Percentiles rank a stretch among this genome's conserved stretches.
Conservation (phyloP, 2,888 invertebrate genomes). For the Bibio marci region DNA sequence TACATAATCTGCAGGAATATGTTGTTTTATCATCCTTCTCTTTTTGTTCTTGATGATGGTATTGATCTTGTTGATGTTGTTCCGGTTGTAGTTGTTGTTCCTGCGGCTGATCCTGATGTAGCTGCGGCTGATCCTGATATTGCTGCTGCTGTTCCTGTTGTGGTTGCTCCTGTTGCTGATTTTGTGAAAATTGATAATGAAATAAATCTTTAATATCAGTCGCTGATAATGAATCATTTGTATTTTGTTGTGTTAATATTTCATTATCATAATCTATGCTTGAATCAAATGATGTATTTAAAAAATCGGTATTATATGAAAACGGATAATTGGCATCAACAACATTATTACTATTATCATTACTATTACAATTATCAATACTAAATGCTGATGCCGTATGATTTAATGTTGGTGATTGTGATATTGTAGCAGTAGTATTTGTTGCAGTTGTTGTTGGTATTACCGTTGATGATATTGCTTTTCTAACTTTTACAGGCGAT, state of each 20-base stretch:
- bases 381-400: too few relatives aligned
- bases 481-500: too few relatives aligned
- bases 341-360: background rate
- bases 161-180: too few relatives aligned
- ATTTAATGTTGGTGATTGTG: too few relatives aligned
- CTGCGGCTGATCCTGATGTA: background rate
- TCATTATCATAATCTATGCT: too few relatives aligned
- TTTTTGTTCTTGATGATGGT: background rate
- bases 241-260: too few relatives aligned
- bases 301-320: background rate
- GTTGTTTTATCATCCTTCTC: conserved; percentile 6
- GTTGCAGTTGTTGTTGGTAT: too few relatives aligned
- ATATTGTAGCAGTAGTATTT: too few relatives aligned
- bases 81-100: background rate
- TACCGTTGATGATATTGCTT: too few relatives aligned
- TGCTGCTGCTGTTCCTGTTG: too few relatives aligned
- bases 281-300: background rate
- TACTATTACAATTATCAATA: background rate
- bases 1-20: conserved; percentile 12
- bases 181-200: background rate
- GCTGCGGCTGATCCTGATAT: background rate
- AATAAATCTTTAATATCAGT: background rate
- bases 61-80: background rate
- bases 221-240: background rate
- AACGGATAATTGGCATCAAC: background rate